Evolutionary conservation across 2,113 vertebrate genomes (phyloP).

Genomic region (Corythornis madagascariensis): DNA sequence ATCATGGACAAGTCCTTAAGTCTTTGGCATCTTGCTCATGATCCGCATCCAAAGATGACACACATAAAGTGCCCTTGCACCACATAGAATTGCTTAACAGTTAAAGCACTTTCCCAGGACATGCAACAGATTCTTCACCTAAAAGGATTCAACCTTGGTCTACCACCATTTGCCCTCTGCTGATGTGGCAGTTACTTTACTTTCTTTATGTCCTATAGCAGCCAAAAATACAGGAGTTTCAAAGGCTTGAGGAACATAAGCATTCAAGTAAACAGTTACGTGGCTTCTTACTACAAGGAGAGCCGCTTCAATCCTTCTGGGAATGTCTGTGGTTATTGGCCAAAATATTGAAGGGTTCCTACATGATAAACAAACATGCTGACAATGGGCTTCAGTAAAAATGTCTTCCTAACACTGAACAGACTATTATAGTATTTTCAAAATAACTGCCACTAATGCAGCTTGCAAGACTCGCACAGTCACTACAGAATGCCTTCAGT

Average conservation of each 20-base stretch:
- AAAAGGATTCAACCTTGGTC: neutral
- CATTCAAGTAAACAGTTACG: neutral
- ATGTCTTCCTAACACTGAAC: neutral
- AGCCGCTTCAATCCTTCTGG: neutral
- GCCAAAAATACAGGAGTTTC: neutral
- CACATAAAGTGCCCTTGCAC: neutral
- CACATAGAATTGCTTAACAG: neutral
- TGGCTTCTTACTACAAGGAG: neutral
- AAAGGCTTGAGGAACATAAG: neutral
- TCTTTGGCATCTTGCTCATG: accelerated
- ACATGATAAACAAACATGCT: neutral
- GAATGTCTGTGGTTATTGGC: neutral
- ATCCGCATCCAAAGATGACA: neutral
- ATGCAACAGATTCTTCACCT: neutral
- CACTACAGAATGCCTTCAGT: neutral
- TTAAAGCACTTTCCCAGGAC: neutral
- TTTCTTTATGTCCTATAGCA: neutral
- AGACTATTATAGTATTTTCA: neutral
- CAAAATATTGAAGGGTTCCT: neutral
- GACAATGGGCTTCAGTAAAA: neutral
- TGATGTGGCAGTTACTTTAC: neutral
- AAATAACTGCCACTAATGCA: neutral
- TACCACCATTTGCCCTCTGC: neutral
- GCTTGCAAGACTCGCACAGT: neutral
- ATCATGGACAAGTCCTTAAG: neutral